Base-by-base conservation (phyloP, 2,888 invertebrate species). In the Mimachlamys varia region DNA sequence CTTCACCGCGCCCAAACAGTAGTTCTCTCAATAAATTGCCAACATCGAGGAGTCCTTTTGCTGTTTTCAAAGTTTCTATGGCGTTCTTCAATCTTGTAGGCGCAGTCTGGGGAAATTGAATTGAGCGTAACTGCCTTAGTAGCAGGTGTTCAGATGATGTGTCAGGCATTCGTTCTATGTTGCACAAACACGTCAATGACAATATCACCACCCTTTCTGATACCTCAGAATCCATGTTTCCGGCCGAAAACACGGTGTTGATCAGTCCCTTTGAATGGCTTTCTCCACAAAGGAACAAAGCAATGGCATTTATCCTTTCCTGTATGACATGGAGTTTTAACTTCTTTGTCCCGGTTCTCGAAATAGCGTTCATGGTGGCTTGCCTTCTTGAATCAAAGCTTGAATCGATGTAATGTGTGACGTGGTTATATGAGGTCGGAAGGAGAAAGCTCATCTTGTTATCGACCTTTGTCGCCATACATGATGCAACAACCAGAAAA, bases 321-420 rank as follows among this genome's bases (percentile, higher is more conserved):
- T 62, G 62, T n/a, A 62, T 62, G n/a, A 7, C 17, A 17, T 22
- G 7, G 7, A 62, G 22, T 17, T 62, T 22, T 62, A 62, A 62
- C 7, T 22, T 19, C 22, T 62, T 62, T n/a, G n/a, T n/a, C n/a
- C n/a, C 7, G 3, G 62, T 62, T 62, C 7, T n/a, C 62, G 0
- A 3, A 22, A 62, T 22, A n/a, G n/a, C n/a, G 17, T 62, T 22
- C 0, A 62, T 19, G 17, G 62, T 62, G 0, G 62, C n/a, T 5
- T 10, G 17, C 1, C n/a, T 22, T 7, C 22, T 22, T 22, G 62
- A 22, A 22, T 19, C 19, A 22, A 62, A 62, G 22, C 62, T 62
- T 62, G 62, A 62, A n/a, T 62, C 62, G 5, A 62, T 62, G 62
- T 62, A 62, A 62, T n/a, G 62, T 62, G 62, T 62, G 62, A 62